Evolutionary conservation across 1,140 invertebrate genomes (phyloP).

Genomic region (Ladona fulva): DNA sequence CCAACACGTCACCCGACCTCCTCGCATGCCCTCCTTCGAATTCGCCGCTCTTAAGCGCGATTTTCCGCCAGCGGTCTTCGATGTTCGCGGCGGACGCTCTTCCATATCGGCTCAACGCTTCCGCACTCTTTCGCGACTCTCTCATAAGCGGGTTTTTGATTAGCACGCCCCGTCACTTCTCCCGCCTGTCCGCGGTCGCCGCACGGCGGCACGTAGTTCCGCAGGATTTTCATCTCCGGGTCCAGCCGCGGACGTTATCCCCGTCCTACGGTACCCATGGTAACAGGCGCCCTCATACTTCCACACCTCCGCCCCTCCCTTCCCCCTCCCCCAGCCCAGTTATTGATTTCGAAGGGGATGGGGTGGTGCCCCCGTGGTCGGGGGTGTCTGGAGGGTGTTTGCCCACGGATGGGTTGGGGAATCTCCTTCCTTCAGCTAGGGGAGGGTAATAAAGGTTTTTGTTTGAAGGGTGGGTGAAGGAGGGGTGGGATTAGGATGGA

Average conservation of each 20-base stretch:
- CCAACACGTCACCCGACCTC: background rate
- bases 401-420: too few species aligned
- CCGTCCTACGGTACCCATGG: background rate
- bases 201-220: background rate
- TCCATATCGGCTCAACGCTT: background rate
- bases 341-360: background rate
- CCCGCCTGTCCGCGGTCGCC: background rate
- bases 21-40: background rate
- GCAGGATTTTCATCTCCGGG: too few species aligned
- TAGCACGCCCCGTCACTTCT: background rate
- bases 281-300: background rate
- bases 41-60: background rate
- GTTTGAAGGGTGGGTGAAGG: background rate
- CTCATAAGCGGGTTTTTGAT: background rate
- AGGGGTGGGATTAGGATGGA: background rate
- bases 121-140: background rate
- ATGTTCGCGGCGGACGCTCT: background rate
- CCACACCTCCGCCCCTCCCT: slow-evolving; percentile 12
- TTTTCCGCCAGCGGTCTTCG: background rate
- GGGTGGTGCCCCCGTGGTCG: background rate
- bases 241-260: background rate
- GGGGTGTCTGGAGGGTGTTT: too few species aligned
- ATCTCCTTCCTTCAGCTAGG: background rate
- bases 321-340: background rate
- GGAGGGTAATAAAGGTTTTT: background rate